A percentile compares a stretch with the other conserved stretches of the same genome.
These are phyloP conservation scores for Crepidodera aurea DNA, from an alignment of 2,888 invertebrate species.

Conservation along the genomic window DNA sequence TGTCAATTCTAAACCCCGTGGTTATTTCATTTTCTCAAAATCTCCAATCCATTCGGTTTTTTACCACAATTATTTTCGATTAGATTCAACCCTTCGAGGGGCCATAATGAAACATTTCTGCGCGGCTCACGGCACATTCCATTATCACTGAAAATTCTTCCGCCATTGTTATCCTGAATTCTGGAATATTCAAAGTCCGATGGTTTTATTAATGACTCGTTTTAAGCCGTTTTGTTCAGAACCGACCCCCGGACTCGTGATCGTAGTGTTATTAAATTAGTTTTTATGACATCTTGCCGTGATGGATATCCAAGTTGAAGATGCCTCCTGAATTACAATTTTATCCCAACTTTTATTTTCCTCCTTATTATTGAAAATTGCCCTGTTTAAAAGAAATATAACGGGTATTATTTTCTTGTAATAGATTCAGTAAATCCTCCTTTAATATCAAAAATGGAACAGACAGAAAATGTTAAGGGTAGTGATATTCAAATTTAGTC, in stretches of 20 bases:
- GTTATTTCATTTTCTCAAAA: neutral
- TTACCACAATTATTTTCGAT: slow-evolving; percentile 40
- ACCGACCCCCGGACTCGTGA: slow-evolving; percentile 37
- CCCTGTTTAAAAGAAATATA: neutral
- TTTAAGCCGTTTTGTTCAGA: slow-evolving; percentile 41
- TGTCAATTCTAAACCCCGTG: neutral
- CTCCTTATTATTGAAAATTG: neutral
- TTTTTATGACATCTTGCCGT: slow-evolving; percentile 47
- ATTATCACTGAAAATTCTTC: slow-evolving; percentile 52
- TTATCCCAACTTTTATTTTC: slow-evolving; percentile 18
- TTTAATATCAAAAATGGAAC: too few relatives aligned
- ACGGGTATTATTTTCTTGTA: neutral
- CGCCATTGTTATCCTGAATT: slow-evolving; percentile 52
- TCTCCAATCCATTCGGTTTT: slow-evolving; percentile 9
- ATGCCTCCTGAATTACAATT: slow-evolving; percentile 36
- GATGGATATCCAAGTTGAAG: slow-evolving; percentile 41
- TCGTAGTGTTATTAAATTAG: slow-evolving; percentile 51
- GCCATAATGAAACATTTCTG: slow-evolving; percentile 49
- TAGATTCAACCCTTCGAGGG: slow-evolving; percentile 42
- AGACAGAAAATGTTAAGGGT: too few relatives aligned
- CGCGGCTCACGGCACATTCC: slow-evolving; percentile 47
- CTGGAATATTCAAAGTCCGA: slow-evolving; percentile 53
- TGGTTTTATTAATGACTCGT: slow-evolving; percentile 53
- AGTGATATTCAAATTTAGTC: too few relatives aligned
- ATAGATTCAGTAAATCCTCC: neutral